Evolutionary conservation across 2,888 invertebrate species (phyloP).

Genomic region (Leucophenga maculata): DNA sequence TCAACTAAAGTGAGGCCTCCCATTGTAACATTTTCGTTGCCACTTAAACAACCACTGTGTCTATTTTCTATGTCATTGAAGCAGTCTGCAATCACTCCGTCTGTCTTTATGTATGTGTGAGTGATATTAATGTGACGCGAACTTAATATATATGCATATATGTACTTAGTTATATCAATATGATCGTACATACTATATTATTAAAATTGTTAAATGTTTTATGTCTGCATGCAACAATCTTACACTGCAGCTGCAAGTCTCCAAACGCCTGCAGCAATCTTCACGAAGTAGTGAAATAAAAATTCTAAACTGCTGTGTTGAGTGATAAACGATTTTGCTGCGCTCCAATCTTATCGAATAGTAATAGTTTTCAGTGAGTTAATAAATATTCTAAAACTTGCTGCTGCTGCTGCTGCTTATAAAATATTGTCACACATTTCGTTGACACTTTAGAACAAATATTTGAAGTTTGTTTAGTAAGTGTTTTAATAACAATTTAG

Average conservation of each 20-base stretch:
- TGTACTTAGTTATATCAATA: background rate
- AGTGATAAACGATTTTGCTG: no score
- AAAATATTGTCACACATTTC: background rate
- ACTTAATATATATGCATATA: background rate
- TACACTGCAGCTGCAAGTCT: conserved; percentile 38
- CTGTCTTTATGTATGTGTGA: conserved; percentile 36
- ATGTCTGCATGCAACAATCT: conserved; percentile 37
- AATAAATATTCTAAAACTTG: background rate
- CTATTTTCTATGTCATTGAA: background rate
- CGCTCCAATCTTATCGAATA: no score
- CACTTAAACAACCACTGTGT: background rate
- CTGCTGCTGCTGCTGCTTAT: conserved; percentile 20
- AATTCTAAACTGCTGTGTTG: background rate
- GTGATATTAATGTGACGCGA: conserved; percentile 46
- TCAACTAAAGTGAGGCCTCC: background rate
- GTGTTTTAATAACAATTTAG: no score
- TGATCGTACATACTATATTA: no score
- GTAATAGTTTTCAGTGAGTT: background rate
- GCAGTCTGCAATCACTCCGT: background rate
- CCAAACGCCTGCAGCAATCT: conserved; percentile 44
- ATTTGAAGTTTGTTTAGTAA: no score
- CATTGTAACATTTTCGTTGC: background rate
- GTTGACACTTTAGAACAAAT: no score
- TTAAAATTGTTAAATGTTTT: conserved; percentile 50
- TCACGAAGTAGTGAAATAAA: conserved; percentile 7